Base-by-base conservation (phyloP, 2,797 vertebrate species). In the Neosalanx taihuensis region DNA sequence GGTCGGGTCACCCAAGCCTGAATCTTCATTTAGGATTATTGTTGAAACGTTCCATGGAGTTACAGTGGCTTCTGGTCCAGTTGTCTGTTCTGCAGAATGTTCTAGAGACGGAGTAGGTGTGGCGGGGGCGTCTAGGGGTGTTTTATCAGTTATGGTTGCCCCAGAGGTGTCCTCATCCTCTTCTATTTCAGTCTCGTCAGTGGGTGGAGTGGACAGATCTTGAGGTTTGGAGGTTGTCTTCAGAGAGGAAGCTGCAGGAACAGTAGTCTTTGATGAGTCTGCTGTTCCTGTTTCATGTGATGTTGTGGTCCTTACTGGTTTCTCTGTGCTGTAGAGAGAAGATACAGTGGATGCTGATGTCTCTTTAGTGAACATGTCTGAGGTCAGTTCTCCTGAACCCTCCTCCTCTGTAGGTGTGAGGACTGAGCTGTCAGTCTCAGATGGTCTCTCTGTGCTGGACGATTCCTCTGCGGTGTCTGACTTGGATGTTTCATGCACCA, bases 141-240 rank as follows among this genome's bases (percentile, higher is more conserved):
- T 74, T 60, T 66, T 69, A 76, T 67, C 63, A 59, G 57, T 70
- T 41, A 64, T 26, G 75, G 30, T 64, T 61, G 77, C 59, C n/a
- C 72, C 75, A 61, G 67, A 66, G 57, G 76, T 82, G 58, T 62
- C 80, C 6, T 81, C 76, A 62, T 58, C 71, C 41, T 83, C 78
- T n/a, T 37, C 15, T 30, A 63, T 69, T 31, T 80, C 78, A 29
- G 67, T 81, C 68, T 83, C 76, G 72, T 82, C 73, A 49, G 80
- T 84, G 67, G 49, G 57, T 37, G 75, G 49, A 71, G 61, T 49
- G 35, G 71, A 71, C 60, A 70, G 72, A 23, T 72, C 81, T 67
- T 75, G 69, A 63, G 72, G 65, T 73, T 79, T 62, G 18, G 57
- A 83, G 33, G 75, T 72, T 74, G 37, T 1, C 49, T 37, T 69